phyloP scores from a whole-genome alignment of 1,140 invertebrate genomes.

The Pachypeltis micranthus region DNA sequence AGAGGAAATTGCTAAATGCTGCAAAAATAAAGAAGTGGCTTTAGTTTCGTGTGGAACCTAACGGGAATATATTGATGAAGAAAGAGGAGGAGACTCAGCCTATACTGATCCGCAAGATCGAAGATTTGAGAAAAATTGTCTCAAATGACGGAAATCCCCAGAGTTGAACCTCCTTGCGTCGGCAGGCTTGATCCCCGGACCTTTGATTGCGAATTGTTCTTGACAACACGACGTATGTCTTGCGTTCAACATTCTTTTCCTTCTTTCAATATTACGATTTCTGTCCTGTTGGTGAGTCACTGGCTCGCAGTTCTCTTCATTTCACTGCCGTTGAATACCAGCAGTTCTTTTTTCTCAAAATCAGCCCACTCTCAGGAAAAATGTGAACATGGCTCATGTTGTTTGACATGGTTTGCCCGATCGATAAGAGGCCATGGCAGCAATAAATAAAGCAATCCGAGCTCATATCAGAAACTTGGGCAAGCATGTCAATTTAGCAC shows the following conservation, averaged over 20 bases:
- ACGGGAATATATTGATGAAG: background rate
- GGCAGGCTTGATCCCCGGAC: background rate
- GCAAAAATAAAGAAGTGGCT: background rate
- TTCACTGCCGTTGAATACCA: background rate
- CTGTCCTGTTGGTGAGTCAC: background rate
- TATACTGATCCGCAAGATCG: conserved; percentile 1
- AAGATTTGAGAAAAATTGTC: background rate
- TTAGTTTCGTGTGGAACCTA: background rate
- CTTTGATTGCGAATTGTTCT: background rate
- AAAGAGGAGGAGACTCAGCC: background rate
- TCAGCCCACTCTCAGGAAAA: background rate
- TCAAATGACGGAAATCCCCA: background rate
- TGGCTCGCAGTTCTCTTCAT: background rate
- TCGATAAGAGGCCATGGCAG: too few species aligned
- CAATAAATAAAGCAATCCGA: background rate
- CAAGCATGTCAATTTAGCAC: background rate
- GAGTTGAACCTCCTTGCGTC: background rate
- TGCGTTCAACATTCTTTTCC: background rate
- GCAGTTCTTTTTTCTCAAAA: background rate
- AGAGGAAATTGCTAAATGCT: background rate
- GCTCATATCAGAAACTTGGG: background rate
- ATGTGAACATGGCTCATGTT: background rate
- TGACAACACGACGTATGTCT: background rate
- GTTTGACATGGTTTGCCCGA: background rate
- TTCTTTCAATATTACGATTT: background rate